Evolutionary conservation across 2,797 vertebrate species (phyloP), one percentile per base, ranked within the genome.

Genomic region (Cichlasoma orientale): DNA sequence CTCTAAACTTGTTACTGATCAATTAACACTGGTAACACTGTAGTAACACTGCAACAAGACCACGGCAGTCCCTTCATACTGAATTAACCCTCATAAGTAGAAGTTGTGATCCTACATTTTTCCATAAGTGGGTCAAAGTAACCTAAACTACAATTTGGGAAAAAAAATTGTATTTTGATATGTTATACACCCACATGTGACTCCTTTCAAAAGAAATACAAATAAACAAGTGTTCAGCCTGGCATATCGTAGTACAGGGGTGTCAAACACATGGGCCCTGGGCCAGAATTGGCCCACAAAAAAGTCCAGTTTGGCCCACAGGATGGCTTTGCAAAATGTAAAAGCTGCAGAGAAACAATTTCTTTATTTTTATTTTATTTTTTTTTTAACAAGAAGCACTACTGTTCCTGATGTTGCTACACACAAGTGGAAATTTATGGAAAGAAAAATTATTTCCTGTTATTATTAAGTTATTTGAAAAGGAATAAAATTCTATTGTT

Each of bases 1-100:
- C 41, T 75, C 61, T 27, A 55, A 82, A 80, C 56, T 85, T 85
- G 83, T 87, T 86, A 84, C 84, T 80, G 78, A 91, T 88, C 81
- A 78, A 81, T 90, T 88, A 86, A 88, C 84, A 75, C 86, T 38
- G 56, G 61, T 50, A 38, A 73, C 25, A 53, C 54, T 74, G 57
- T 10, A 44, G 73, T 71, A 61, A 75, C 11, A 61, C 41, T 25
- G 75, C 29, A 74, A 12, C 41, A 63, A 2, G 61, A 50, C 56
- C 52, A 68, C 6, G 19, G 47, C 27, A 66, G 57, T 21, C 38
- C 23, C 63, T 12, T 68, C 41, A 68, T 7, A 29, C 21, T 50
- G 13, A 57, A 59, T 80, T 69, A 74, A 70, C 73, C 52, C 7
- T 44, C 7, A n/a, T 3, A 55, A 29, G 47, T 41, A 50, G 23